Conservation (phyloP, 2,113 vertebrate genomes). For the Gallinago paraguaiae region DNA sequence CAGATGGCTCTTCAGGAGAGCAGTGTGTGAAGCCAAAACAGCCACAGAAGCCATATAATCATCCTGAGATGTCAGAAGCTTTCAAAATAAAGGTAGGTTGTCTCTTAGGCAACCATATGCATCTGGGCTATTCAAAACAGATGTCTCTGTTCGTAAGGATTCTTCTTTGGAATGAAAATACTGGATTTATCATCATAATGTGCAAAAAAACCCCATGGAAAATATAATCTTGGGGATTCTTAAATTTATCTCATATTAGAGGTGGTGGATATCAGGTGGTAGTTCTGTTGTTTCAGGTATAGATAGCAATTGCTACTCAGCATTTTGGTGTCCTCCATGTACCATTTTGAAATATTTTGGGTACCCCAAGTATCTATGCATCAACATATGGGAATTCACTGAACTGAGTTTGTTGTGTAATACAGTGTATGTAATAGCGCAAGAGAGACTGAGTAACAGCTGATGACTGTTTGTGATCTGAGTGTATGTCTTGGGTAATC, state of each 20-base stretch:
- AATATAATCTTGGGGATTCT: background rate
- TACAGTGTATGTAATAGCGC: background rate
- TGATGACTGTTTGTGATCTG: background rate
- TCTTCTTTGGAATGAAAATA: background rate
- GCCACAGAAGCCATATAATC: slow-evolving; percentile 77
- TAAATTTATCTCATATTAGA: background rate
- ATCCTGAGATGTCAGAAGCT: slow-evolving; percentile 80
- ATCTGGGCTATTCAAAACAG: background rate
- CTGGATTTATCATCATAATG: background rate
- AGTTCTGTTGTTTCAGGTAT: background rate
- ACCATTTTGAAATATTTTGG: background rate
- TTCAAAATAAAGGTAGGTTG: slow-evolving; percentile 77
- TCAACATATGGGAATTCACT: background rate
- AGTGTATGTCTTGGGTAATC: background rate
- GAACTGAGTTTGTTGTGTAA: background rate
- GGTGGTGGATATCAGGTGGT: background rate
- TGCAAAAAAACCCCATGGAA: background rate
- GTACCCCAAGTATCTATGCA: background rate
- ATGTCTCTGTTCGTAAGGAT: background rate
- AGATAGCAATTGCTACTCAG: background rate
- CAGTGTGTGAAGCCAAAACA: slow-evolving; percentile 81
- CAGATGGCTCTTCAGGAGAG: slow-evolving; percentile 80
- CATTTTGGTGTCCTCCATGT: background rate
- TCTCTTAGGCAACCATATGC: background rate
- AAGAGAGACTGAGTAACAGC: background rate